Conservation (phyloP, 2,888 invertebrate genomes). For the Cenopis cana region DNA sequence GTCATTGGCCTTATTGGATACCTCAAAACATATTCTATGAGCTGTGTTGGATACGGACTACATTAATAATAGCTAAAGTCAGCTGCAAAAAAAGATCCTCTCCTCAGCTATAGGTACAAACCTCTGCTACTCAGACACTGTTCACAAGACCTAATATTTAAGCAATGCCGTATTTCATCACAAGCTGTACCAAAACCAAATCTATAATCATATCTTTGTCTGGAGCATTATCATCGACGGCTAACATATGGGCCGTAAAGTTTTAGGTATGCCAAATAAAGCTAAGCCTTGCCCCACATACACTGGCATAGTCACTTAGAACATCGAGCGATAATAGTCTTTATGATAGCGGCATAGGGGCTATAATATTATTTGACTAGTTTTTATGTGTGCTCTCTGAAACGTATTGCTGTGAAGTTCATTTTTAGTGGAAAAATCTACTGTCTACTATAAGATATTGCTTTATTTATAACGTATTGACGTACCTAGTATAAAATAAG, state of each 20-base stretch:
- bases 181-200: background rate
- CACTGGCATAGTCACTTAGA: background rate
- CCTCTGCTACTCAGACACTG: too few relatives aligned
- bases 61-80: too few relatives aligned
- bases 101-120: too few relatives aligned
- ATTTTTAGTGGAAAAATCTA: background rate
- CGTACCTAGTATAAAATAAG: too few relatives aligned
- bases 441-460: background rate
- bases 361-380: background rate
- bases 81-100: too few relatives aligned
- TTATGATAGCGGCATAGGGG: background rate
- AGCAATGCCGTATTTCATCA: background rate
- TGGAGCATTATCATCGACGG: background rate
- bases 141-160: background rate
- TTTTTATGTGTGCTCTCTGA: background rate
- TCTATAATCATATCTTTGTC: background rate
- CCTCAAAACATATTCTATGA: too few relatives aligned
- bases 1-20: too few relatives aligned
- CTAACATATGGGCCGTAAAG: background rate
- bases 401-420: background rate
- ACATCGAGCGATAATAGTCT: background rate
- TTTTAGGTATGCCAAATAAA: conserved; percentile 29
- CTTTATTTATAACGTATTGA: background rate
- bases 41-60: too few relatives aligned
- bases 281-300: conserved; percentile 22